These are phyloP conservation scores for Aplidium turbinatum DNA, from an alignment of 23 tunicate genomes.

Conservation along the genomic window DNA sequence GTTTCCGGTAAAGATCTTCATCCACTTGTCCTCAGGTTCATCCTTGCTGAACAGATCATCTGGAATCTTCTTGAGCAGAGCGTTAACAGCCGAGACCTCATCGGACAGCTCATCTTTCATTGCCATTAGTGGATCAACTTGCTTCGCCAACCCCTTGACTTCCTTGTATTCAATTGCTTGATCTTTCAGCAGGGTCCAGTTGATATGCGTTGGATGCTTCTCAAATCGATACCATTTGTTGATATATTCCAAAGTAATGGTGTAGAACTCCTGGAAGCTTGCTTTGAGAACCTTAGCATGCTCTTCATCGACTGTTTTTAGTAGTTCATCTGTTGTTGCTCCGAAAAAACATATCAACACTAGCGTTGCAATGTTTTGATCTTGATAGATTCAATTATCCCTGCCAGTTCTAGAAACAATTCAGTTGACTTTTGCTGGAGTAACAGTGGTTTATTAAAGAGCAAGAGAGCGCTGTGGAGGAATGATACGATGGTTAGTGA, in stretches of 20 bases:
- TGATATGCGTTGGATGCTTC: slow-evolving; percentile 53
- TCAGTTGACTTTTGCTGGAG: slow-evolving; percentile 47
- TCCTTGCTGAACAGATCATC: too few relatives aligned
- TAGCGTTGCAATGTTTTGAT: slow-evolving; percentile 40
- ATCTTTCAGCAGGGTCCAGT: slow-evolving; percentile 64
- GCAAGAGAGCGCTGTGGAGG: slow-evolving; percentile 50
- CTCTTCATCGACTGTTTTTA: slow-evolving; percentile 54
- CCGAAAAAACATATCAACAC: slow-evolving; percentile 35
- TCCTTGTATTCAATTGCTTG: slow-evolving; percentile 35
- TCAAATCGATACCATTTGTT: slow-evolving; percentile 67
- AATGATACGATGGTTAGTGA: slow-evolving; percentile 41
- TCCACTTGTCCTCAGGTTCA: too few relatives aligned
- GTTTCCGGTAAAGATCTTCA: too few relatives aligned
- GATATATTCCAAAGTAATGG: slow-evolving; percentile 39
- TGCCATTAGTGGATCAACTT: slow-evolving; percentile 57
- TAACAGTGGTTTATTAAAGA: slow-evolving; percentile 40
- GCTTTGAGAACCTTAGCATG: slow-evolving; percentile 58
- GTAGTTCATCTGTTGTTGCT: slow-evolving; percentile 64
- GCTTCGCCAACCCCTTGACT: slow-evolving; percentile 51
- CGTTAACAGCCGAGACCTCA: slow-evolving; percentile 60
- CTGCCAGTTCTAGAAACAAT: slow-evolving; percentile 56
- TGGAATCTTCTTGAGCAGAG: too few relatives aligned
- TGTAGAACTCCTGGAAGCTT: slow-evolving; percentile 48
- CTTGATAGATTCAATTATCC: slow-evolving; percentile 47
- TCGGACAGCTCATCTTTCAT: slow-evolving; percentile 60